Evolutionary conservation across 2,113 vertebrate species (phyloP), one percentile per base, ranked within the genome.

Genomic region (Periophthalmus modestus): DNA sequence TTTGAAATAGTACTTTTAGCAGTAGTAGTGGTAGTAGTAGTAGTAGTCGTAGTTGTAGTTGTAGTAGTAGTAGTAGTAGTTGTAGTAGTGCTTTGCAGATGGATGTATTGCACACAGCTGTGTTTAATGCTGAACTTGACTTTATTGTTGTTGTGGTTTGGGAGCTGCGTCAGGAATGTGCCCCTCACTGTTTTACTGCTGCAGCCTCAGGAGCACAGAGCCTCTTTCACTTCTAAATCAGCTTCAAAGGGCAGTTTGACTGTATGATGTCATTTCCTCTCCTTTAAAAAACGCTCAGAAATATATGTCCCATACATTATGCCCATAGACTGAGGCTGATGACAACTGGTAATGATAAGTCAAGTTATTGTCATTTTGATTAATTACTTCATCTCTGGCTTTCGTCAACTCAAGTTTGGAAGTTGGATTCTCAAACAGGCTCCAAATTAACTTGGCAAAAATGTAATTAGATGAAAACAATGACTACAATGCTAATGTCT

Each of bases 151-250:
- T 59, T 55, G 6, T 11, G 11, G 36, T 50, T 33, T 16, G 24
- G 43, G 54, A 54, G 52, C 74, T 15, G 54, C 58, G 75, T 69
- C 66, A 69, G 75, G 75, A 86, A 88, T 85, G 68, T 33, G 24
- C 70, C 65, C 65, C 46, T n/a, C 77, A 75, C 58, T 80, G 2
- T 72, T 78, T 80, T 59, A 75, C 19, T 33, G 19, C 65, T 9
- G 0, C 46, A 1, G 0, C 1, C 74, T 74, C 67, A 50, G 7
- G 52, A 28, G 11, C 23, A 62, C 73, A 77, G 12, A 54, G 54
- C 13, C 24, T 62, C 55, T 72, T 46, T 81, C 71, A 69, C 77
- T 62, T 23, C 14, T 21, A 47, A 77, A 18, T 59, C 57, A 12
- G 9, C 55, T 57, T 55, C 52, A 55, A n/a, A 55, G 52, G 2